These are phyloP conservation scores for Cryptomyrus ogoouensis DNA, from an alignment of 2,113 vertebrate species.

Conservation along the genomic window DNA sequence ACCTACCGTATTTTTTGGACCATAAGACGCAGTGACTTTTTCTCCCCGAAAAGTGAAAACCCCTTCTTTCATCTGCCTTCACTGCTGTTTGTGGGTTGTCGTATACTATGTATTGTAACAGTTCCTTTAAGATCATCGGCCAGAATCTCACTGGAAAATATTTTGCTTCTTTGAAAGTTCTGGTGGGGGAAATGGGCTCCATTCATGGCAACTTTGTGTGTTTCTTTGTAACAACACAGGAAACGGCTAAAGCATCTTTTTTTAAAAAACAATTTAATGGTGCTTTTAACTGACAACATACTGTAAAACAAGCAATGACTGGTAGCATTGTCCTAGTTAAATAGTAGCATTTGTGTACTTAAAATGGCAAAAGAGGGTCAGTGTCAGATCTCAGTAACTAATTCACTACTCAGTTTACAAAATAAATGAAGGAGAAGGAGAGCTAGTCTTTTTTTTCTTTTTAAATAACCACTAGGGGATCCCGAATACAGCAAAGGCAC, in stretches of 20 bases:
- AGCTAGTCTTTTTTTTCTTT: not conserved
- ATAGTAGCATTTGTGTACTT: not conserved
- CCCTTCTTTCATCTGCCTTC: not conserved
- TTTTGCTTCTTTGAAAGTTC: not conserved
- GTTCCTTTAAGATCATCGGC: not conserved
- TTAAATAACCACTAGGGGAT: not conserved
- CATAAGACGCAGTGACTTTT: too few relatives aligned
- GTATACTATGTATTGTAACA: not conserved
- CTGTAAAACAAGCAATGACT: not conserved
- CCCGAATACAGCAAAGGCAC: not conserved
- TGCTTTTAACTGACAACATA: not conserved
- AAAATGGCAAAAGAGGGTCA: not conserved
- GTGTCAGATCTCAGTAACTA: not conserved
- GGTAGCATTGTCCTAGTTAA: not conserved
- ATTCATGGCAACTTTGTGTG: not conserved
- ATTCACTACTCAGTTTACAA: not conserved
- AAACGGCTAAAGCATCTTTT: not conserved
- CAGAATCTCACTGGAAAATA: not conserved
- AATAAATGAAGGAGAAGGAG: not conserved
- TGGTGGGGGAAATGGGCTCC: not conserved
- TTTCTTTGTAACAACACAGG: not conserved
- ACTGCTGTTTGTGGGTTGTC: not conserved
- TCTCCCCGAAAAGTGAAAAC: too few relatives aligned
- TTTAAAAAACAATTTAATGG: not conserved
- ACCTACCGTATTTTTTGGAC: too few relatives aligned